Conservation (phyloP, 2,888 invertebrate genomes). For the Merodon equestris region DNA sequence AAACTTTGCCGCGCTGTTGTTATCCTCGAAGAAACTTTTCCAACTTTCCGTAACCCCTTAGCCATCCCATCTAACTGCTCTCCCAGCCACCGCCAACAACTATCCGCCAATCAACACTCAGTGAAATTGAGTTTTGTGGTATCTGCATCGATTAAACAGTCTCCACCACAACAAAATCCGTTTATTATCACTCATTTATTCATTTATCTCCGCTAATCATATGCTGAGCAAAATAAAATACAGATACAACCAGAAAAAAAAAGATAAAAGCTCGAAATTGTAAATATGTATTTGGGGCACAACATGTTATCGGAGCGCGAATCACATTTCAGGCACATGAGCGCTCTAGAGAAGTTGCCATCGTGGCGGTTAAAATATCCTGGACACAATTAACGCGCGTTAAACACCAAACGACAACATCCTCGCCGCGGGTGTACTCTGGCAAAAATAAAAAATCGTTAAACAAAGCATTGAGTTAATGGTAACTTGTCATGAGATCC, state of each 20-base stretch:
- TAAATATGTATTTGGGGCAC: slow-evolving; percentile 11
- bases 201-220: slow-evolving; percentile 45
- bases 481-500: slow-evolving; percentile 58
- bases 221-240: slow-evolving; percentile 6
- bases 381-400: slow-evolving; percentile 62
- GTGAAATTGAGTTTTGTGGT: slow-evolving; percentile 14
- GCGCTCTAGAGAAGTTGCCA: no score
- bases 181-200: slow-evolving; percentile 44
- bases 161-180: slow-evolving; percentile 41
- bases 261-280: slow-evolving; percentile 13
- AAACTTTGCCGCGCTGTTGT: slow-evolving; percentile 24
- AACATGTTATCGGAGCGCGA: no score
- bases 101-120: background rate
- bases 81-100: background rate
- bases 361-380: slow-evolving; percentile 53
- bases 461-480: slow-evolving; percentile 26
- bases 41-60: background rate
- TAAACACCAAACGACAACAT: slow-evolving; percentile 53
- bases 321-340: no score
- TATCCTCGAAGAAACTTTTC: slow-evolving; percentile 40
- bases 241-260: background rate
- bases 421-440: slow-evolving; percentile 35
- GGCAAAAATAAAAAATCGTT: slow-evolving; percentile 15
- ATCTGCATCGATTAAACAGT: slow-evolving; percentile 62
- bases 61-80: no score